A percentile compares a stretch with the other conserved stretches of the same genome.
phyloP scores from a whole-genome alignment of 2,888 invertebrate genomes.

The Caradrina kadenii region DNA sequence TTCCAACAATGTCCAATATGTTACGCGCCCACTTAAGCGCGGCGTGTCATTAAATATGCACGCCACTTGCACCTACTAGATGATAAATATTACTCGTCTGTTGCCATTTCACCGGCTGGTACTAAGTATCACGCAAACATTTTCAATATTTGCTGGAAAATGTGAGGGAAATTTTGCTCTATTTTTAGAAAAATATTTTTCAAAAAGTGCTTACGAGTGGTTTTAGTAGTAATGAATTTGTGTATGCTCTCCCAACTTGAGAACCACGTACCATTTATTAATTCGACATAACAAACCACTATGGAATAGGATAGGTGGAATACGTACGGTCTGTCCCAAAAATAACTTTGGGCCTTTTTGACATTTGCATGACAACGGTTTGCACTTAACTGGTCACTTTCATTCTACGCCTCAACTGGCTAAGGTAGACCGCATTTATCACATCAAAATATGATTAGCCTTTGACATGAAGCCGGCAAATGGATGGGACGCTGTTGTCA shows the following conservation, averaged over 20 bases:
- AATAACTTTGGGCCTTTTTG: constrained; percentile 42
- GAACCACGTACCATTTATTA: background rate
- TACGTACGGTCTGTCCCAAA: constrained; percentile 22
- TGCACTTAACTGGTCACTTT: constrained; percentile 54
- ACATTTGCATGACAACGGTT: constrained; percentile 59
- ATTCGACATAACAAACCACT: constrained; percentile 14
- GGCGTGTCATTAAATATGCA: constrained; percentile 68
- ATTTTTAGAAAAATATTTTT: constrained; percentile 1
- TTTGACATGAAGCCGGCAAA: constrained; percentile 45
- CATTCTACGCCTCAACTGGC: constrained; percentile 30
- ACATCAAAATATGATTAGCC: constrained; percentile 57
- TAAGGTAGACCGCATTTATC: constrained; percentile 53
- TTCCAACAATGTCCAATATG: constrained; percentile 41
- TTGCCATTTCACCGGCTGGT: constrained; percentile 53
- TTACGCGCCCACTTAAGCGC: constrained; percentile 30
- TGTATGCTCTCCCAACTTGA: background rate
- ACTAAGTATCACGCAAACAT: constrained; percentile 55
- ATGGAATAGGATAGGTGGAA: background rate
- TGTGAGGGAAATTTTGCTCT: constrained; percentile 5
- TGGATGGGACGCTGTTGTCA: constrained; percentile 51
- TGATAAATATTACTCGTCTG: constrained; percentile 60
- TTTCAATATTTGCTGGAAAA: constrained; percentile 49
- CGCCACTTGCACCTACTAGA: constrained; percentile 64
- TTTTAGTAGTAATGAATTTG: background rate
- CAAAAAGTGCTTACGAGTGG: background rate